Evolutionary conservation across 2,113 vertebrate genomes (phyloP), one percentile per base, ranked within the genome.

Genomic region (Ictalurus furcatus): DNA sequence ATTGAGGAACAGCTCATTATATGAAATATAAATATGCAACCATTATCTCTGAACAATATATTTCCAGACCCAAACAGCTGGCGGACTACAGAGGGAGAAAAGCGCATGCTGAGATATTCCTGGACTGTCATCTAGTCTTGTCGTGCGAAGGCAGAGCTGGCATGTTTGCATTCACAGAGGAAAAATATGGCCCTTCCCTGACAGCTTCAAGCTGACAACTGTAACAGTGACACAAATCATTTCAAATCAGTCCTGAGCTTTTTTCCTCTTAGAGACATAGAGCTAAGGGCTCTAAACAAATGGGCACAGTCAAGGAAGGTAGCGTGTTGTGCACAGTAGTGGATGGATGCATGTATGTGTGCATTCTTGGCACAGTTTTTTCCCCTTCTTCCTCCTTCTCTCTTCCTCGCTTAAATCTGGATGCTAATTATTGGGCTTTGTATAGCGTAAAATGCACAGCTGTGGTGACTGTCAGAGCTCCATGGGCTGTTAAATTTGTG

Each of bases 341-440:
- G 79, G 89, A 63, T 80, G 63, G 71, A 89, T 85, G 87, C 58
- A 44, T 85, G 48, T 89, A 86, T 89, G 73, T 88, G 84, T 85
- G 87, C 69, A 85, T 91, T 89, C 71, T 54, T 90, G 74, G 86
- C 86, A 65, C 30, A 89, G 67, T 63, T 61, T 52, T 58, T n/a
- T 14, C 37, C n/a, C 19, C 37, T 74, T 71, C 37, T 83, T 76
- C 44, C 84, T 65, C 28, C 17, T 58, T 84, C 90, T 71, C 90
- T 91, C 80, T 73, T 67, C 88, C 90, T 85, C 63, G 21, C 92
- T 92, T 90, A 93, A 93, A 95, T 95, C 94, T 91, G 94, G 95
- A 94, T 91, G 90, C 94, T 97, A 97, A 97, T 97, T 97, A 97
- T 96, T 97, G 96, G 96, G 96, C 96, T 96, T 97, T 95, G 96